phyloP scores from a whole-genome alignment of 2,113 vertebrate genomes.

The Oryzias woworae region DNA sequence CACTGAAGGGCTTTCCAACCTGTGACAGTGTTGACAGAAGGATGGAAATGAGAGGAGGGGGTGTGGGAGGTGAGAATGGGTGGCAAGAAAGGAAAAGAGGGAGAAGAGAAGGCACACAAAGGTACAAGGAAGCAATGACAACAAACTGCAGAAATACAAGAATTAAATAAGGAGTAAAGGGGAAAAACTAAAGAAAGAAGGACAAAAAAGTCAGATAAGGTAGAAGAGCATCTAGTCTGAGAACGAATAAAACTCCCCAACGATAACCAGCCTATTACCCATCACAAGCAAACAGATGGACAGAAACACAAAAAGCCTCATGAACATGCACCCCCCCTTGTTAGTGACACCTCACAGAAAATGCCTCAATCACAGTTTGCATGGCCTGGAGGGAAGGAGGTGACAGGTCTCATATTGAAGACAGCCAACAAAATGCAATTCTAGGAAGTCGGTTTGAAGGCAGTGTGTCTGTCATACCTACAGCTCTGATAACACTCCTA shows the following conservation, averaged over 20 bases:
- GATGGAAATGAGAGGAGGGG: neutral
- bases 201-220: slow-evolving; percentile 1
- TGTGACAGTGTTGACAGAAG: slow-evolving; percentile 51
- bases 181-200: neutral
- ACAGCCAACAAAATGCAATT: slow-evolving; percentile 67
- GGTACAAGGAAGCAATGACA: slow-evolving; percentile 6
- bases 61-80: slow-evolving; percentile 7
- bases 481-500: slow-evolving; percentile 65
- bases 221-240: slow-evolving; percentile 10
- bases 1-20: slow-evolving; percentile 56
- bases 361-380: slow-evolving; percentile 80
- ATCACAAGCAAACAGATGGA: slow-evolving; percentile 36
- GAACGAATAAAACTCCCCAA: slow-evolving; percentile 78
- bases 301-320: slow-evolving; percentile 43
- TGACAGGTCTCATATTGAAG: slow-evolving; percentile 78
- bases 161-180: neutral
- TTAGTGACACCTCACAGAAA: slow-evolving; percentile 66
- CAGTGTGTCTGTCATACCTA: slow-evolving; percentile 67
- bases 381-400: slow-evolving; percentile 74
- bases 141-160: slow-evolving; percentile 1
- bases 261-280: slow-evolving; percentile 82
- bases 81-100: slow-evolving; percentile 2
- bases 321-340: slow-evolving; percentile 38
- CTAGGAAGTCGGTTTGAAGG: slow-evolving; percentile 58
- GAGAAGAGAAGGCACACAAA: slow-evolving; percentile 8